Percentiles rank a stretch among this genome's conserved stretches.
These are phyloP conservation scores for Ianthella basta DNA, from an alignment of 37 sponge, comb jelly and placozoan genomes.

Conservation along the genomic window DNA sequence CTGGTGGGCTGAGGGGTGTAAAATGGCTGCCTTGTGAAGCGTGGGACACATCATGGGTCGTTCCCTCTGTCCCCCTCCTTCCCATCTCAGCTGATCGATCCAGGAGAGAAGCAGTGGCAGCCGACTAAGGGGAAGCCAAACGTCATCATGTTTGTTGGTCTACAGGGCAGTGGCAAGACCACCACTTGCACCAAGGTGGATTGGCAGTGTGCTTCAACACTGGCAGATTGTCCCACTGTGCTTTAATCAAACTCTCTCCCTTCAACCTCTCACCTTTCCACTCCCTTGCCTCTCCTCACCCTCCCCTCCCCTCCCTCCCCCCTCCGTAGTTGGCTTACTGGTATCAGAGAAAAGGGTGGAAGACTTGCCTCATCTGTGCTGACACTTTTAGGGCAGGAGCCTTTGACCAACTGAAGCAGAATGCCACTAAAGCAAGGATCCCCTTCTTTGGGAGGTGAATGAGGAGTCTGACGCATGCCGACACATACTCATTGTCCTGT, in stretches of 20 bases:
- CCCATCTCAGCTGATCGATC: slow-evolving; percentile 68
- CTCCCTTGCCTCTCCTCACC: too few species aligned
- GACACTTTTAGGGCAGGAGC: slow-evolving; percentile 99
- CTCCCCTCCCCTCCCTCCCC: background rate
- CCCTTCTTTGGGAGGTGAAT: slow-evolving; percentile 91
- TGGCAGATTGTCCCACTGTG: too few species aligned
- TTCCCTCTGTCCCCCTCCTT: too few species aligned
- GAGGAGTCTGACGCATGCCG: background rate
- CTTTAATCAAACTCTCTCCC: too few species aligned
- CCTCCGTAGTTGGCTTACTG: slow-evolving; percentile 79
- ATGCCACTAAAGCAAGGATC: slow-evolving; percentile 94
- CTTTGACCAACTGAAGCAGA: slow-evolving; percentile 97
- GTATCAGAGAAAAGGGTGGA: slow-evolving; percentile 96
- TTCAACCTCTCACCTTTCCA: too few species aligned
- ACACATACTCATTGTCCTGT: background rate
- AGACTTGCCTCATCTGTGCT: slow-evolving; percentile 94
- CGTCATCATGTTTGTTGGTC: slow-evolving; percentile 98
- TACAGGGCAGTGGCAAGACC: slow-evolving; percentile 98
- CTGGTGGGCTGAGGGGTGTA: too few species aligned
- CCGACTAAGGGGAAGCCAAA: slow-evolving; percentile 88
- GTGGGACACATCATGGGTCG: background rate
- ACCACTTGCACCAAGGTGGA: slow-evolving; percentile 96
- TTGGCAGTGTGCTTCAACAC: background rate
- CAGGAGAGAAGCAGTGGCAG: slow-evolving; percentile 91
- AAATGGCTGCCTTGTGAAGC: too few species aligned